These are phyloP conservation scores for Diplodus sargus DNA, from an alignment of 2,797 vertebrate genomes.

Conservation along the genomic window DNA sequence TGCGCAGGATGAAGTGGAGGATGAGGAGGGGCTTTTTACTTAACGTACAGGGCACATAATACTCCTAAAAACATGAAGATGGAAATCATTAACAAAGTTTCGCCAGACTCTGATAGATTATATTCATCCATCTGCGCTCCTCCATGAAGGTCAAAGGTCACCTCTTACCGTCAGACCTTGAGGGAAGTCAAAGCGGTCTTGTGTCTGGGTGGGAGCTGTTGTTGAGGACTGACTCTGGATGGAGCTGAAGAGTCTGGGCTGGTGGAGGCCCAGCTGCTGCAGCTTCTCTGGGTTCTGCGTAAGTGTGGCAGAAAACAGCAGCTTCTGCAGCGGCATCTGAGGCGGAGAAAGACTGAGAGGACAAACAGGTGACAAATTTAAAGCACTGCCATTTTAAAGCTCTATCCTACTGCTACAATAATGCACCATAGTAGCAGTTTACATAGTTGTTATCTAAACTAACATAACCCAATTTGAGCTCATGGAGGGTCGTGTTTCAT, in stretches of 20 bases:
- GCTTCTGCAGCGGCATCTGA: slow-evolving; percentile 94
- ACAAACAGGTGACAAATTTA: neutral
- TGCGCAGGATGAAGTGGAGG: slow-evolving; percentile 88
- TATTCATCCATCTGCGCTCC: no score
- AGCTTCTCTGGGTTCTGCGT: slow-evolving; percentile 96
- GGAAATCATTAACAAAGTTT: neutral
- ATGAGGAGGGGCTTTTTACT: slow-evolving; percentile 91
- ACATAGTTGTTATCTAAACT: neutral
- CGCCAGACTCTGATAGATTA: accelerated
- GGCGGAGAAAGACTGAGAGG: slow-evolving; percentile 85
- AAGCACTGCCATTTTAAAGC: neutral
- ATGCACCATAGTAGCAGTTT: neutral
- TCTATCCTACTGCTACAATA: neutral
- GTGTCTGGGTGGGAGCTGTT: slow-evolving; percentile 8
- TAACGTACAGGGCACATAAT: slow-evolving; percentile 90
- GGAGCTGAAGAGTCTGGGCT: slow-evolving; percentile 93
- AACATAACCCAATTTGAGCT: neutral
- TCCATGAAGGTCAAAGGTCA: neutral
- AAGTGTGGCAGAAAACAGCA: slow-evolving; percentile 96
- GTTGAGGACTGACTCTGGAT: slow-evolving; percentile 45
- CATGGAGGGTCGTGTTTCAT: neutral
- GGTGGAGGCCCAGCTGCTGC: slow-evolving; percentile 91
- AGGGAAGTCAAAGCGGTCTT: slow-evolving; percentile 87
- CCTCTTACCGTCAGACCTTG: slow-evolving; percentile 87
- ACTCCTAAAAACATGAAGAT: slow-evolving; percentile 84